phyloP scores from a whole-genome alignment of 1,140 invertebrate species.

The Pseudomyrmex concolor region DNA sequence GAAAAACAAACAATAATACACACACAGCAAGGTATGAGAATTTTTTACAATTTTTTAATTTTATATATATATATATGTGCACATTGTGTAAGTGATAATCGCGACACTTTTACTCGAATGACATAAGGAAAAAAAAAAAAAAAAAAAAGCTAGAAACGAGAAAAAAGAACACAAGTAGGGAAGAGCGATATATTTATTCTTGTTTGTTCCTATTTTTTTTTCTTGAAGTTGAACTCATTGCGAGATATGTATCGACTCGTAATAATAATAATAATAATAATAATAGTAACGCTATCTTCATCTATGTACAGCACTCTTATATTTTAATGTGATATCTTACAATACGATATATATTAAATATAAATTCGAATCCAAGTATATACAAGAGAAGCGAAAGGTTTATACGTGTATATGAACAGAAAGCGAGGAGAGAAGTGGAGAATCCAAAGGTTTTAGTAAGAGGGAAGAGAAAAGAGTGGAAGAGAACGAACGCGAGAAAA shows the following conservation, averaged over 20 bases:
- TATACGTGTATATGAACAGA: constrained; percentile 25
- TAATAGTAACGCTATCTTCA: constrained; percentile 78
- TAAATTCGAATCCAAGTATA: constrained; percentile 71
- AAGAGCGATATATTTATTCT: constrained; percentile 60
- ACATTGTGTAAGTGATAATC: constrained; percentile 79
- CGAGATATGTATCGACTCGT: constrained; percentile 61
- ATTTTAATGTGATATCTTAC: constrained; percentile 83
- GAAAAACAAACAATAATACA: not conserved
- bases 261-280: constrained; percentile 63
- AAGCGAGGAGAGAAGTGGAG: not conserved
- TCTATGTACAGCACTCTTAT: constrained; percentile 83
- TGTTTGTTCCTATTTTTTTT: constrained; percentile 72
- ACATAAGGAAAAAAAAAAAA: constrained; percentile 43
- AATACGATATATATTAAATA: constrained; percentile 73
- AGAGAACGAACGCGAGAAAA: not conserved
- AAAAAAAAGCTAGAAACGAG: constrained; percentile 65
- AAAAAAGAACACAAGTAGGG: constrained; percentile 68
- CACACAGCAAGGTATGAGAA: constrained; percentile 20
- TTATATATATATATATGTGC: constrained; percentile 79
- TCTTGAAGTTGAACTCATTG: constrained; percentile 66
- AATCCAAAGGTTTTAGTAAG: not conserved
- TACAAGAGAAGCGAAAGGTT: constrained; percentile 38
- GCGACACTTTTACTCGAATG: constrained; percentile 73
- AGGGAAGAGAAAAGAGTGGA: not conserved
- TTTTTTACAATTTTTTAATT: constrained; percentile 84